Evolutionary conservation across 2,888 invertebrate genomes (phyloP).

Genomic region (Caenorhabditis uteleia): DNA sequence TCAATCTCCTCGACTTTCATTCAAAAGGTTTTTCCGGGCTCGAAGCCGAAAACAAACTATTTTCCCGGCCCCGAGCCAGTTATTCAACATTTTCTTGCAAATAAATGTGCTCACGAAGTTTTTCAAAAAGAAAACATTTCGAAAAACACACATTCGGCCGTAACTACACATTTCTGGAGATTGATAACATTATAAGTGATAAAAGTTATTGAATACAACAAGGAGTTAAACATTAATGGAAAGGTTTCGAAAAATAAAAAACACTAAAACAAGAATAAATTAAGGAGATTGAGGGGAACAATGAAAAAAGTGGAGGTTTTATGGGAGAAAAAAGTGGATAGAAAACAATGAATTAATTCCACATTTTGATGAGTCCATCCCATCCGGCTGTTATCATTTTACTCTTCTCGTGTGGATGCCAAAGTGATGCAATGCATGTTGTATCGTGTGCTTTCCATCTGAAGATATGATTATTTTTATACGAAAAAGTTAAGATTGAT

Average conservation of each 20-base stretch:
- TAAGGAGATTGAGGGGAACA: constrained; percentile 1
- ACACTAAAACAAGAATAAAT: constrained; percentile 1
- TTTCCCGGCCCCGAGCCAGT: no score
- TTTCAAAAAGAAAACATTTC: no score
- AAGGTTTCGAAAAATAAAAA: not conserved
- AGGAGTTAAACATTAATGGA: not conserved
- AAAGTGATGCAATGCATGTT: constrained; percentile 88
- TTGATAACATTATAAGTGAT: no score
- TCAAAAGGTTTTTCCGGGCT: no score
- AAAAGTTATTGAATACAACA: no score
- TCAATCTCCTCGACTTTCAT: no score
- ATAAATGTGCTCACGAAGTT: no score
- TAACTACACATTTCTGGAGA: no score
- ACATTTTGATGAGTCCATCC: constrained; percentile 97
- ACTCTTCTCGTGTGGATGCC: constrained; percentile 99
- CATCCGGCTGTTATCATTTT: constrained; percentile 97
- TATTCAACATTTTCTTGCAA: no score
- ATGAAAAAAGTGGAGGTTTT: not conserved
- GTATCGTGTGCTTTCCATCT: constrained; percentile 98
- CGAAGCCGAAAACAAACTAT: no score
- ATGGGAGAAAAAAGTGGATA: not conserved
- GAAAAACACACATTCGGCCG: no score
- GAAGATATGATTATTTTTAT: constrained; percentile 5
- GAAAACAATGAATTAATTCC: constrained; percentile 79
- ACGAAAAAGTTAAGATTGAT: not conserved